A percentile compares a stretch with the other conserved stretches of the same genome.
Evolutionary conservation across 2,797 vertebrate genomes (phyloP).

Genomic region (Malurus splendens): DNA sequence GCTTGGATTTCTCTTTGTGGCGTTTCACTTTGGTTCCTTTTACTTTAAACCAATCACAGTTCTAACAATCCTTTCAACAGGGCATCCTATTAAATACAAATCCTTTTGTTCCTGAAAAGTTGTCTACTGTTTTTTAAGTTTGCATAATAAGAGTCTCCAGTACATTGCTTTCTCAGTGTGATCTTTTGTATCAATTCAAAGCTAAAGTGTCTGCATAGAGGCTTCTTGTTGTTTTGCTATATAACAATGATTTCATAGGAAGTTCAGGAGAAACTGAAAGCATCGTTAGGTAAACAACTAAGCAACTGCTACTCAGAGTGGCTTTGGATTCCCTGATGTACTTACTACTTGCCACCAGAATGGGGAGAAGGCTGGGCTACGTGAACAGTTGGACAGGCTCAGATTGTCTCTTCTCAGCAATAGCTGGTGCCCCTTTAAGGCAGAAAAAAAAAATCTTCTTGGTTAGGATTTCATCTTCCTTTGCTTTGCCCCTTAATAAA

Average conservation of each 20-base stretch:
- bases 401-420: constrained; percentile 69
- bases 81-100: not conserved
- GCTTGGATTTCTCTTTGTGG: constrained; percentile 4
- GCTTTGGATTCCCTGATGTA: constrained; percentile 74
- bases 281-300: constrained; percentile 59
- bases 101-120: constrained; percentile 55
- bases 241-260: constrained; percentile 47
- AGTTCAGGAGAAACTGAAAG: constrained; percentile 65
- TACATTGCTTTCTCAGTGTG: constrained; percentile 48
- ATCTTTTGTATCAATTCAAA: constrained; percentile 64
- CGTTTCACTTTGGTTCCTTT: constrained; percentile 44
- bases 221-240: constrained; percentile 60
- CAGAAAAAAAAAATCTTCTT: constrained; percentile 24
- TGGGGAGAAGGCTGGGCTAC: constrained; percentile 42
- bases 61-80: not conserved
- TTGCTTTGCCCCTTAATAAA: constrained; percentile 12
- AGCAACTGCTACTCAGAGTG: constrained; percentile 63
- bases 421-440: constrained; percentile 63
- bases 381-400: constrained; percentile 43
- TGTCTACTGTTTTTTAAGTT: constrained; percentile 12
- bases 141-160: constrained; percentile 68
- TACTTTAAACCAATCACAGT: not conserved
- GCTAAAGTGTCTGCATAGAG: constrained; percentile 75
- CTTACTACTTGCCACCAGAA: constrained; percentile 53
- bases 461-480: constrained; percentile 1